Evolutionary conservation across 2,113 vertebrate species (phyloP), one percentile per base, ranked within the genome.

Genomic region (Ranitomeya imitator): DNA sequence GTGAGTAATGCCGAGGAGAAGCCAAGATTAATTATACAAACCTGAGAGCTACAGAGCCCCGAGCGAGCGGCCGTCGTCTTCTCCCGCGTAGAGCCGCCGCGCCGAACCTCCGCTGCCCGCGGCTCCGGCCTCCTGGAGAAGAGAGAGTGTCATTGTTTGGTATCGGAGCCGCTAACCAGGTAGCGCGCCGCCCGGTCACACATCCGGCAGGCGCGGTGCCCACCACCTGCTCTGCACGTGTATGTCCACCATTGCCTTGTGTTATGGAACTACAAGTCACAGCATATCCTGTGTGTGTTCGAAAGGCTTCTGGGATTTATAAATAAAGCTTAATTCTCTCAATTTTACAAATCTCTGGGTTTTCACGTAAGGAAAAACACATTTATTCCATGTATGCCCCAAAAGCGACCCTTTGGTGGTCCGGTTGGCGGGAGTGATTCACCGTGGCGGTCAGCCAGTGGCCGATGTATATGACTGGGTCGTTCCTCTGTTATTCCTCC

Each of bases 1-100:
- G 95, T 96, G 93, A 96, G 95, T 90, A 91, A 80, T 73, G 37
- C 37, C 2, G 77, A 79, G 63, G 45, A 21, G 3, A 76, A 76
- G 69, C 54, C 82, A 69, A 69, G 61, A 9, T 59, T 85, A 74
- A 85, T 85, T 85, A 76, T n/a, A 60, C 71, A 77, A 76, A 61
- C 54, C 54, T 11, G 65, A 45, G 61, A 23, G 74, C 16, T 14
- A 7, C 16, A 37, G 31, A 74, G 54, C 78, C 52, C 15, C 18
- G 51, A 55, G 45, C 76, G 86, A 45, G 37, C 37, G 37, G 37
- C 3, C 37, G 37, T 45, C 37, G 0, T n/a, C 21, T 45, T 87
- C 88, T 37, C 11, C 14, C 0, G 6, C 73, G 6, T 0, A 0
- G 0, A 60, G 69, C 21, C 51, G 71, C 84, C 14, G 31, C 18